Percentiles rank a stretch among this genome's conserved stretches.
Conservation (phyloP, 2,888 invertebrate species). For the Bedellia somnulentella region DNA sequence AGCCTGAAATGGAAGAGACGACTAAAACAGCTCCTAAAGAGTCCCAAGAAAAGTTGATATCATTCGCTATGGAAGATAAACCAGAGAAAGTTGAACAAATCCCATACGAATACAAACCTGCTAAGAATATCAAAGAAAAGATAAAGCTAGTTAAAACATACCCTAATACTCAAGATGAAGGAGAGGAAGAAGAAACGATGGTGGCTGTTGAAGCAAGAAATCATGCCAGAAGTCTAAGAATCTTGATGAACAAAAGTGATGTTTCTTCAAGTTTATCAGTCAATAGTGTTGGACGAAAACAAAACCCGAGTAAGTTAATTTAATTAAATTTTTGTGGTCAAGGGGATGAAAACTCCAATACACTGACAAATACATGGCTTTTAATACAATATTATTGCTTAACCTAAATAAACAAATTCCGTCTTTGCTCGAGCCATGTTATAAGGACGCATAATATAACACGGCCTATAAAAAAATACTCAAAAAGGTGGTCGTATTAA, state of each 20-base stretch:
- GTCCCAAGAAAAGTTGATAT: conserved; percentile 55
- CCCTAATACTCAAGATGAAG: conserved; percentile 45
- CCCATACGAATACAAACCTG: conserved; percentile 34
- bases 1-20: conserved; percentile 22
- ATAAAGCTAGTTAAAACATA: conserved; percentile 56
- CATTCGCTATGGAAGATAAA: conserved; percentile 49
- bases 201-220: conserved; percentile 61
- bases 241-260: conserved; percentile 45
- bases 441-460: too few relatives aligned
- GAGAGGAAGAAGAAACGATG: conserved; percentile 62
- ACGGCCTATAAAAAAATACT: too few relatives aligned
- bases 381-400: too few relatives aligned
- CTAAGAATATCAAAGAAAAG: conserved; percentile 53
- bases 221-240: conserved; percentile 40
- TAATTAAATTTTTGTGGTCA: too few relatives aligned
- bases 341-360: too few relatives aligned
- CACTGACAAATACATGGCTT: too few relatives aligned
- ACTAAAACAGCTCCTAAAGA: conserved; percentile 28
- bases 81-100: conserved; percentile 41
- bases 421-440: too few relatives aligned
- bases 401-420: too few relatives aligned
- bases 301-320: conserved; percentile 36
- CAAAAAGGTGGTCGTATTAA: too few relatives aligned
- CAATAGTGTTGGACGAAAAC: conserved; percentile 61
- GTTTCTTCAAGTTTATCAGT: conserved; percentile 63